Evolutionary conservation across 2,888 invertebrate species (phyloP).

Genomic region (Torymus tubicola): DNA sequence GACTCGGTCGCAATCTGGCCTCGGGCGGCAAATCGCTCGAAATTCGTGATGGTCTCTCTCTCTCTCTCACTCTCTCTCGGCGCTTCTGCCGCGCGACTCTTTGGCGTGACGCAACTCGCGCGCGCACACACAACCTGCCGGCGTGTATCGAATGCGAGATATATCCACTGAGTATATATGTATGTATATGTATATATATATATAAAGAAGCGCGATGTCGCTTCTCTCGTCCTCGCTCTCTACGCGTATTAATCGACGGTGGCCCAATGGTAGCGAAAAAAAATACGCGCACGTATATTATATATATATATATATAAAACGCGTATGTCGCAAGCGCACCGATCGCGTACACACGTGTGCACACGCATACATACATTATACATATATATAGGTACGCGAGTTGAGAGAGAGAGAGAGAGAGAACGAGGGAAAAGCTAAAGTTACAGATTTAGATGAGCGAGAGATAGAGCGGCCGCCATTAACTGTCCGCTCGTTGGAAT

Average conservation of each 20-base stretch:
- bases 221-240: constrained; percentile 9
- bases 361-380: too few species aligned
- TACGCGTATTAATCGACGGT: constrained; percentile 15
- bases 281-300: constrained; percentile 37
- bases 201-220: background rate
- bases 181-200: background rate
- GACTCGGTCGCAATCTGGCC: background rate
- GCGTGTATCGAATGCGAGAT: constrained; percentile 43
- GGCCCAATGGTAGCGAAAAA: too few species aligned
- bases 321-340: too few species aligned
- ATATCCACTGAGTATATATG: background rate
- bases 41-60: background rate
- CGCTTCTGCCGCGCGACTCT: too few species aligned
- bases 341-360: too few species aligned
- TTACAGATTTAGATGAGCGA: constrained; percentile 53
- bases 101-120: constrained; percentile 12
- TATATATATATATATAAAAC: background rate
- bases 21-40: too few species aligned
- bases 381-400: too few species aligned
- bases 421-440: constrained; percentile 33
- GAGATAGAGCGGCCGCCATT: constrained; percentile 50
- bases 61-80: background rate
- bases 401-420: too few species aligned
- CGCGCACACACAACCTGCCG: background rate
- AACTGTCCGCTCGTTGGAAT: constrained; percentile 45